A percentile compares a stretch with the other conserved stretches of the same genome.
Conservation (phyloP, 1,140 invertebrate species). For the Vanessa atalanta region DNA sequence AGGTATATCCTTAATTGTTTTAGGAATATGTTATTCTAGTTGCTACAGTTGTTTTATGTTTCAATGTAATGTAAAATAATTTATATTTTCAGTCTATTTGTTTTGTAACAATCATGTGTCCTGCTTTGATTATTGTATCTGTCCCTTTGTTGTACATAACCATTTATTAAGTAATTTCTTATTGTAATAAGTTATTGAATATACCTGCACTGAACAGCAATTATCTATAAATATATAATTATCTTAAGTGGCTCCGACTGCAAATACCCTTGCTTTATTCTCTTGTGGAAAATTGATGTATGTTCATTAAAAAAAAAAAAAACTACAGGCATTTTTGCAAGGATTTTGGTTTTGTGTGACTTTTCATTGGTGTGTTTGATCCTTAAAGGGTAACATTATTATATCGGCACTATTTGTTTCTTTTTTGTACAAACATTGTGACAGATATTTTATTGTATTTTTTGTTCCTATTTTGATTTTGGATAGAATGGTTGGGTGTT, state of each 20-base stretch:
- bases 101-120: not conserved
- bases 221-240: no score
- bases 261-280: no score
- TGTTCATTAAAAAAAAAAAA: no score
- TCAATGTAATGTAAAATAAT: not conserved
- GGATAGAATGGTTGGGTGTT: constrained; percentile 38
- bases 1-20: not conserved
- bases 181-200: not conserved
- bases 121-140: not conserved
- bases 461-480: constrained; percentile 20
- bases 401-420: no score
- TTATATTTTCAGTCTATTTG: not conserved
- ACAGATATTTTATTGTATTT: not conserved
- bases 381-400: no score
- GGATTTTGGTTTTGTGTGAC: no score
- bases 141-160: constrained; percentile 1
- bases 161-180: not conserved
- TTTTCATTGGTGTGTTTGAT: no score
- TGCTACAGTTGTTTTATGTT: not conserved
- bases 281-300: no score
- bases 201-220: not conserved
- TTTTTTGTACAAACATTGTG: constrained; percentile 12
- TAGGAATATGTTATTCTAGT: not conserved
- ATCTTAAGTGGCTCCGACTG: no score
- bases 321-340: no score